phyloP scores from a whole-genome alignment of 2,797 vertebrate genomes.

The Lacerta viridis region DNA sequence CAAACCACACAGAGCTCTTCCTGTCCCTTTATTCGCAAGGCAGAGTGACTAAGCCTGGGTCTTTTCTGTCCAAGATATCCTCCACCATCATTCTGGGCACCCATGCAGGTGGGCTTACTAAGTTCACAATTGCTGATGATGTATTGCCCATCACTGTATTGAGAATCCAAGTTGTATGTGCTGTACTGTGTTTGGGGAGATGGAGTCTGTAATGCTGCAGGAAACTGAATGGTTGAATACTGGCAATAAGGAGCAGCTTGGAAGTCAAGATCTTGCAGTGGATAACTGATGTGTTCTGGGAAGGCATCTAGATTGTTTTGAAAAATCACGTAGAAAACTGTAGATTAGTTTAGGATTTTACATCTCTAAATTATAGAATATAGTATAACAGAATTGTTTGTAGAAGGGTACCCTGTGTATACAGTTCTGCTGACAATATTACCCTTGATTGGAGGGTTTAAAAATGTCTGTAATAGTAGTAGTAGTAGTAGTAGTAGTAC shows the following conservation, averaged over 20 bases:
- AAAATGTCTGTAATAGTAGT: neutral
- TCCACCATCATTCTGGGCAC: conserved; percentile 59
- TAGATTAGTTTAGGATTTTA: conserved; percentile 13
- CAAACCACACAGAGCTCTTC: conserved; percentile 96
- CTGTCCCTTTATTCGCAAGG: conserved; percentile 84
- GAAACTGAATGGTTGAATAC: conserved; percentile 85
- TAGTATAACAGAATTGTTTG: conserved; percentile 17
- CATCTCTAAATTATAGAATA: conserved; percentile 18
- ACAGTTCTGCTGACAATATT: neutral
- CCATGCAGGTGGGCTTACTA: conserved; percentile 67
- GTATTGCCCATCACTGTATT: conserved; percentile 76
- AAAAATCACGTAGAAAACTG: conserved; percentile 24
- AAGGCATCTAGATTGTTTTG: conserved; percentile 85
- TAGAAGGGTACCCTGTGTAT: neutral
- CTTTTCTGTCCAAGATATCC: conserved; percentile 83
- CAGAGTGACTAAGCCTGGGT: conserved; percentile 81
- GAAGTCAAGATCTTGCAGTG: conserved; percentile 88
- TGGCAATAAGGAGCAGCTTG: conserved; percentile 88
- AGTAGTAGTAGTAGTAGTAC: too few relatives aligned
- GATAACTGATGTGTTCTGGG: conserved; percentile 89
- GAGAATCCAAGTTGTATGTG: conserved; percentile 82
- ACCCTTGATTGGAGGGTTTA: neutral
- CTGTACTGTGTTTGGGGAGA: conserved; percentile 84
- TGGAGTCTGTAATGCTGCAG: conserved; percentile 80
- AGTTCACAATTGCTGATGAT: conserved; percentile 80